Evolutionary conservation across 2,113 vertebrate genomes (phyloP).

Genomic region (Haemorhous mexicanus): DNA sequence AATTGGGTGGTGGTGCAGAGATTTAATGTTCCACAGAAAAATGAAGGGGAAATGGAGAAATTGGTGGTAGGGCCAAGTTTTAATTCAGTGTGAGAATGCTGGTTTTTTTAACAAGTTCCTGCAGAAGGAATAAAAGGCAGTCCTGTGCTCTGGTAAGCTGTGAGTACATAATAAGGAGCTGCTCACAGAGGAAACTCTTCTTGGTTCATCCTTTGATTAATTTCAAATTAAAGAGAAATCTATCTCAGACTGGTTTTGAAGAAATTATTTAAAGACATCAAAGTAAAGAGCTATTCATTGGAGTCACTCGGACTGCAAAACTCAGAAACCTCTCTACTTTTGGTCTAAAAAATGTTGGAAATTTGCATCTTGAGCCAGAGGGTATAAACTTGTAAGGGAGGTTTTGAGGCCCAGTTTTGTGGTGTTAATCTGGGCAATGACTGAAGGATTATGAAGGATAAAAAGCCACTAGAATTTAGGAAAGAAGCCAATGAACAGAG

Average conservation of each 20-base stretch:
- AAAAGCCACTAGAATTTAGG: background rate
- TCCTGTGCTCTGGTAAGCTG: background rate
- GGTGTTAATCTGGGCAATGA: background rate
- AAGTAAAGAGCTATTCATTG: background rate
- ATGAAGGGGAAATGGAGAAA: background rate
- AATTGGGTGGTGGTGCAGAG: background rate
- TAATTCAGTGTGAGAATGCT: background rate
- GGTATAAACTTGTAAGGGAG: background rate
- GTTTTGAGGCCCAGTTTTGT: background rate
- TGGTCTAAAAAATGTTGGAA: background rate
- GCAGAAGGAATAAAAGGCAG: background rate
- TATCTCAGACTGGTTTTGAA: background rate
- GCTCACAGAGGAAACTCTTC: background rate
- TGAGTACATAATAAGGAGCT: background rate
- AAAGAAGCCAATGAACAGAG: background rate
- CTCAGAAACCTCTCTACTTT: background rate
- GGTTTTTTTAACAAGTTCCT: background rate
- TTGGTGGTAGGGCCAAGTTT: background rate
- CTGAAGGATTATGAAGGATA: background rate
- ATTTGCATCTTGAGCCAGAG: background rate
- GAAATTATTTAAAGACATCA: background rate
- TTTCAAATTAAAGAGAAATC: background rate
- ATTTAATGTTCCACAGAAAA: background rate
- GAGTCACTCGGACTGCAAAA: background rate
- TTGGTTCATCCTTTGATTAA: slow-evolving; percentile 6